These are phyloP conservation scores for Numenius arquata DNA, from an alignment of 2,113 vertebrate genomes.

Conservation along the genomic window DNA sequence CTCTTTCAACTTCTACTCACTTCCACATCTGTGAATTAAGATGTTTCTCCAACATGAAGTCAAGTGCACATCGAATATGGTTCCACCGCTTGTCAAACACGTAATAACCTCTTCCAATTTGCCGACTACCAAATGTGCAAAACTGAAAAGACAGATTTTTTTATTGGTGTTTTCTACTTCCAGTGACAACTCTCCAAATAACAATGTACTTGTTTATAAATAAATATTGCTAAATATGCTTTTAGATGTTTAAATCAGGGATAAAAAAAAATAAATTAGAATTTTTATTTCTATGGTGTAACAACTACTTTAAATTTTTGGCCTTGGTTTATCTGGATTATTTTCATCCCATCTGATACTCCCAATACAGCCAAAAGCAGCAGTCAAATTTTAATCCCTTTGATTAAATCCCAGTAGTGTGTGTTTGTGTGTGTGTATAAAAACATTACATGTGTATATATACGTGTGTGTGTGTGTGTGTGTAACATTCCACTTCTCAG, in stretches of 20 bases:
- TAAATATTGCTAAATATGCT: background rate
- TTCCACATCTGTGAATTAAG: constrained; percentile 97
- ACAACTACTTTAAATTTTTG: background rate
- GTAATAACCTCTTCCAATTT: constrained; percentile 92
- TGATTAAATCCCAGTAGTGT: background rate
- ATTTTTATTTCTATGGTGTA: background rate
- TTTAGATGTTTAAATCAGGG: background rate
- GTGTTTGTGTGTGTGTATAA: background rate
- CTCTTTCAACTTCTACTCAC: constrained; percentile 78
- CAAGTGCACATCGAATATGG: constrained; percentile 89
- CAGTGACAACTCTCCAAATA: background rate
- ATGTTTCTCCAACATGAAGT: constrained; percentile 96
- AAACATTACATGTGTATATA: background rate
- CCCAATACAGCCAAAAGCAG: background rate
- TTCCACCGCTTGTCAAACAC: constrained; percentile 96
- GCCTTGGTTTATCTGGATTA: background rate
- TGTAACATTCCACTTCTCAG: background rate
- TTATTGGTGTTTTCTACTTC: background rate
- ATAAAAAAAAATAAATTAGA: background rate
- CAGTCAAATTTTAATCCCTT: background rate
- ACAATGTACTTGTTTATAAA: background rate
- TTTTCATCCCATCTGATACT: background rate
- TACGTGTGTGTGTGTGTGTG: too few species aligned
- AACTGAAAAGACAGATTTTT: constrained; percentile 77
- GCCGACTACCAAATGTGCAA: constrained; percentile 96